Percentiles rank a stretch among this genome's conserved stretches.
Conservation (phyloP, 2,797 vertebrate genomes). For the Parauchenoglanis ngamensis region DNA sequence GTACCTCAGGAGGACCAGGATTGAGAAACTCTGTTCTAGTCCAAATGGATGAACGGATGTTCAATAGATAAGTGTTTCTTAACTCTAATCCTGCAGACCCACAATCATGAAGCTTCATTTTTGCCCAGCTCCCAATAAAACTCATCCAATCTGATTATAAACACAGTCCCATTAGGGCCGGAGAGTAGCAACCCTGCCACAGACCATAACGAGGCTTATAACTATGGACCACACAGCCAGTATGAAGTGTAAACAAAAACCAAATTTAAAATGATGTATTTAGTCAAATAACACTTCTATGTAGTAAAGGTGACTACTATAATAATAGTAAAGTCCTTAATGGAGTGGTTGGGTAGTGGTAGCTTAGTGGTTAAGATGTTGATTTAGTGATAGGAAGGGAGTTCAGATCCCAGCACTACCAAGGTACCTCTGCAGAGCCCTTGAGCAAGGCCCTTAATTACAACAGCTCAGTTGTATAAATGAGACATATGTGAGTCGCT, state of each 20-base stretch:
- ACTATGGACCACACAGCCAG: background rate
- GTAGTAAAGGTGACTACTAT: background rate
- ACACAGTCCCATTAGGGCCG: background rate
- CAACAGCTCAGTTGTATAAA: too few species aligned
- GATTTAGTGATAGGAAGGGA: too few species aligned
- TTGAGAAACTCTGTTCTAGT: background rate
- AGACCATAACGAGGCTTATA: slow-evolving; percentile 6
- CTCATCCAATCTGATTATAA: background rate
- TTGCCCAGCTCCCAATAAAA: too few species aligned
- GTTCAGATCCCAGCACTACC: too few species aligned
- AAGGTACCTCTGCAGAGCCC: too few species aligned
- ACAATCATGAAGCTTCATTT: background rate
- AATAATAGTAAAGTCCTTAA: background rate
- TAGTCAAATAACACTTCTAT: background rate
- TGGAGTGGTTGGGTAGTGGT: background rate
- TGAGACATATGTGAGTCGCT: too few species aligned
- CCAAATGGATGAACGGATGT: background rate
- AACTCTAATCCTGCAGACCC: background rate
- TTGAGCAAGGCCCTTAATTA: too few species aligned
- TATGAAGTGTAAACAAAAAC: slow-evolving; percentile 8
- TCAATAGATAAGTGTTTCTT: background rate
- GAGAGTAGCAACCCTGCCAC: background rate
- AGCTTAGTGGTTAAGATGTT: too few species aligned
- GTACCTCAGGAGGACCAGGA: background rate
- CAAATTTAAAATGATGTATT: background rate